Conservation (phyloP, 2,797 vertebrate genomes). For the Poeciliopsis turneri region DNA sequence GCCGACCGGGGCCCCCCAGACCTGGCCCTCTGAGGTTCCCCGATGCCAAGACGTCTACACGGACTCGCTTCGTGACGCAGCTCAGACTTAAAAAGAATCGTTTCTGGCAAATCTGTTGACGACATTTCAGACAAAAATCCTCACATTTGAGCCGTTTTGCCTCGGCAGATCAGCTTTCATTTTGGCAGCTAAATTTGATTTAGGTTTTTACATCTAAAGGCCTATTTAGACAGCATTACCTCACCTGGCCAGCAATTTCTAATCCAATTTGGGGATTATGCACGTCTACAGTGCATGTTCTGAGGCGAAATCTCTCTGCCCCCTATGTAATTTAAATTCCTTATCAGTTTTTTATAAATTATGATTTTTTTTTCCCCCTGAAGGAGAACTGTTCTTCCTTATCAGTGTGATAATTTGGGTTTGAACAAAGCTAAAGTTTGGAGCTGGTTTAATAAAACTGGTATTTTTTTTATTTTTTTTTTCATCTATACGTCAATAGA, state of each 20-base stretch:
- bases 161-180: conserved; percentile 3
- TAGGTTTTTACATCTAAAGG: background rate
- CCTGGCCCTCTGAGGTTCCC: conserved; percentile 34
- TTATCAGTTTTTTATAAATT: background rate
- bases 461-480: background rate
- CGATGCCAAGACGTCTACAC: conserved; percentile 59
- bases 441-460: background rate
- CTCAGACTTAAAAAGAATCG: conserved; percentile 61
- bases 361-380: background rate
- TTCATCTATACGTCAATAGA: background rate
- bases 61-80: conserved; percentile 29
- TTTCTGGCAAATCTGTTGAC: conserved; percentile 61
- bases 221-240: background rate
- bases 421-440: background rate
- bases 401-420: background rate
- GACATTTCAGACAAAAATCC: conserved; percentile 50
- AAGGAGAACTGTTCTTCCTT: background rate
- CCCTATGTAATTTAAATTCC: background rate
- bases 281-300: background rate
- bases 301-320: background rate
- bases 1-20: conserved; percentile 72
- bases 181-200: conserved; percentile 1
- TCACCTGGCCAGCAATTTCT: conserved; percentile 7
- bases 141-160: background rate
- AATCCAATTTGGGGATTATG: conserved; percentile 3